Evolutionary conservation across 2,888 invertebrate species (phyloP).

Genomic region (Habrosyne pyritoides): DNA sequence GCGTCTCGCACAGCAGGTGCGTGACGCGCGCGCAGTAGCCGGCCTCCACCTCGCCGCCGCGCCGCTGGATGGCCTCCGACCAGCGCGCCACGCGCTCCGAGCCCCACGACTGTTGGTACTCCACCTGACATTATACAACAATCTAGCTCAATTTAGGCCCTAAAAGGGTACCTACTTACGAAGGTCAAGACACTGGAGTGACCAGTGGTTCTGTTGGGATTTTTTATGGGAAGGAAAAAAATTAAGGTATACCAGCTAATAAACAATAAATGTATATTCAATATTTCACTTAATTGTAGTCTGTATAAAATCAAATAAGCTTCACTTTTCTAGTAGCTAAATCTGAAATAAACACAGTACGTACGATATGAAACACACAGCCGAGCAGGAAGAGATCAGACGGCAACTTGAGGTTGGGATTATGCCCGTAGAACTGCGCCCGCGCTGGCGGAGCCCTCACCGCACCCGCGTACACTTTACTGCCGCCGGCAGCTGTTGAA

Average conservation of each 20-base stretch:
- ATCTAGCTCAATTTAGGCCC: background rate
- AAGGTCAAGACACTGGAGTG: too few relatives aligned
- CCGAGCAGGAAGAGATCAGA: slow-evolving; percentile 95
- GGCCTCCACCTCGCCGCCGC: slow-evolving; percentile 94
- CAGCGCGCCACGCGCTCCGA: slow-evolving; percentile 84
- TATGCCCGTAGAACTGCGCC: slow-evolving; percentile 95
- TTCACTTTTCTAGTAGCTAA: too few relatives aligned
- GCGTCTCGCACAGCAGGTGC: slow-evolving; percentile 95
- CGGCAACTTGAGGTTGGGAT: slow-evolving; percentile 94
- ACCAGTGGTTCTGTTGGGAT: too few relatives aligned
- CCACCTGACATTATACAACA: slow-evolving; percentile 63
- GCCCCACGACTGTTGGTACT: slow-evolving; percentile 89
- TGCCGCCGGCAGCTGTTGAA: slow-evolving; percentile 36
- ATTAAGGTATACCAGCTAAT: too few relatives aligned
- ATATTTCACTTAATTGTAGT: too few relatives aligned
- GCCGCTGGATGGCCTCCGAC: slow-evolving; percentile 89
- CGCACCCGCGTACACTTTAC: slow-evolving; percentile 73
- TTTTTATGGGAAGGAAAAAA: too few relatives aligned
- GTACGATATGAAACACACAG: slow-evolving; percentile 94
- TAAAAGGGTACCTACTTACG: too few relatives aligned
- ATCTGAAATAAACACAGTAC: slow-evolving; percentile 36
- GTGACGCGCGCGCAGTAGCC: slow-evolving; percentile 94
- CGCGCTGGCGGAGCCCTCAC: slow-evolving; percentile 84
- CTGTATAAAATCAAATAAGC: background rate
- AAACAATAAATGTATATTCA: too few relatives aligned